phyloP scores from a whole-genome alignment of 2,888 invertebrate genomes.

The Amphiduros pacificus region DNA sequence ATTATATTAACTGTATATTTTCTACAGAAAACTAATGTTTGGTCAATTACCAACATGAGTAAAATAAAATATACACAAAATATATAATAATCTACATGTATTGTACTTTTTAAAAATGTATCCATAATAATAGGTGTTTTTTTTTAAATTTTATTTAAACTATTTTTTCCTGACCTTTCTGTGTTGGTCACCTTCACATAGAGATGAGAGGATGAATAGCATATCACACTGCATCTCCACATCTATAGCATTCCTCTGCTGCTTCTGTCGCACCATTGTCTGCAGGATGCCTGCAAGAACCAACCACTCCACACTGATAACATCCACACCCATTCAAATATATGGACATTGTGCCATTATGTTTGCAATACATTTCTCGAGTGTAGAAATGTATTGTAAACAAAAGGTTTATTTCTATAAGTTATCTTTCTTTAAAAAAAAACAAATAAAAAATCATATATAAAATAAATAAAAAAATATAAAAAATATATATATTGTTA shows the following conservation, averaged over 20 bases:
- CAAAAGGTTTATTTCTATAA: not conserved
- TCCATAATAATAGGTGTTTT: not conserved
- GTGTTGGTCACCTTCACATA: conserved; percentile 58
- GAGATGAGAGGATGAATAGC: conserved; percentile 54
- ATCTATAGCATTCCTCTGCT: conserved; percentile 47
- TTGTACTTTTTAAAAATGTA: too few relatives aligned
- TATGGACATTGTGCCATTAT: too few relatives aligned
- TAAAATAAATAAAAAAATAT: not conserved
- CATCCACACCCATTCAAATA: too few relatives aligned
- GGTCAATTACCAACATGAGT: not conserved
- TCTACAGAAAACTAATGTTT: not conserved
- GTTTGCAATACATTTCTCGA: too few relatives aligned
- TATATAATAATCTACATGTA: too few relatives aligned
- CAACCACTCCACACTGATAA: not conserved
- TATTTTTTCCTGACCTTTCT: conserved; percentile 46
- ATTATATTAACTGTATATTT: not conserved
- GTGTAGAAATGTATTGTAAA: too few relatives aligned
- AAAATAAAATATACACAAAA: not conserved
- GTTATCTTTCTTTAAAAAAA: not conserved
- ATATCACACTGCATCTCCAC: conserved; percentile 60
- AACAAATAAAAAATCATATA: not conserved
- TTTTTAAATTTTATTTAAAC: not conserved
- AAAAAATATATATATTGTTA: not conserved
- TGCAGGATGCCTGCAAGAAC: conserved; percentile 21
- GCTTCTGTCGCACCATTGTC: conserved; percentile 1